Percentiles rank a stretch among this genome's conserved stretches.
Evolutionary conservation across 2,888 invertebrate genomes (phyloP).

Genomic region (Hoplodrina blanda): DNA sequence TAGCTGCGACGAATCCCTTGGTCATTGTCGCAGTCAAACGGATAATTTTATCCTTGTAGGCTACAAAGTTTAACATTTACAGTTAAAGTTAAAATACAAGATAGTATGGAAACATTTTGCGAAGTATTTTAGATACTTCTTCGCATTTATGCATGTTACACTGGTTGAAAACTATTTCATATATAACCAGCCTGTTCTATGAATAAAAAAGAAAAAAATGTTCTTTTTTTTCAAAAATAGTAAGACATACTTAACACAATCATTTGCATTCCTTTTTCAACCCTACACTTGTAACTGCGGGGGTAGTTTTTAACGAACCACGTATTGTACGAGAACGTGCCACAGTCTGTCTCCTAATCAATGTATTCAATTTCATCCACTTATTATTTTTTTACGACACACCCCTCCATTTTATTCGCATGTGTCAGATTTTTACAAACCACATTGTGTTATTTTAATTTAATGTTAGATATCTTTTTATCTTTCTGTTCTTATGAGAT

Average conservation of each 20-base stretch:
- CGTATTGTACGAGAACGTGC: conserved; percentile 75
- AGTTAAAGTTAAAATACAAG: conserved; percentile 1
- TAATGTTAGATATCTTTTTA: conserved; percentile 5
- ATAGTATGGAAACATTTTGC: not conserved
- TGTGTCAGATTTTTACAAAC: conserved; percentile 78
- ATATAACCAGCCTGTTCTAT: no score
- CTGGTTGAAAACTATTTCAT: not conserved
- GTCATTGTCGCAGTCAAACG: conserved; percentile 13
- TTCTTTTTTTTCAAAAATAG: conserved; percentile 8
- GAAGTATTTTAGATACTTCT: not conserved
- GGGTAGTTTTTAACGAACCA: conserved; percentile 84
- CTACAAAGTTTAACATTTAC: not conserved
- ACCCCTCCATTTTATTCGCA: conserved; percentile 76
- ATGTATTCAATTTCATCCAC: conserved; percentile 83
- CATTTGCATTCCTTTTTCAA: conserved; percentile 15
- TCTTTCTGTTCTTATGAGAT: not conserved
- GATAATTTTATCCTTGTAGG: conserved; percentile 9
- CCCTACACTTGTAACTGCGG: conserved; percentile 47
- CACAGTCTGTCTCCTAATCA: conserved; percentile 78
- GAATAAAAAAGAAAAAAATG: not conserved
- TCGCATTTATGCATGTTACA: not conserved
- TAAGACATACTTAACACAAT: not conserved
- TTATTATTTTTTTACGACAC: conserved; percentile 80
- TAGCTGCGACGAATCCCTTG: conserved; percentile 42
- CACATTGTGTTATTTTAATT: conserved; percentile 32